Percentiles rank a stretch among this genome's conserved stretches.
Conservation (phyloP, 2,888 invertebrate species). For the Callyntrura guangdongensis region DNA sequence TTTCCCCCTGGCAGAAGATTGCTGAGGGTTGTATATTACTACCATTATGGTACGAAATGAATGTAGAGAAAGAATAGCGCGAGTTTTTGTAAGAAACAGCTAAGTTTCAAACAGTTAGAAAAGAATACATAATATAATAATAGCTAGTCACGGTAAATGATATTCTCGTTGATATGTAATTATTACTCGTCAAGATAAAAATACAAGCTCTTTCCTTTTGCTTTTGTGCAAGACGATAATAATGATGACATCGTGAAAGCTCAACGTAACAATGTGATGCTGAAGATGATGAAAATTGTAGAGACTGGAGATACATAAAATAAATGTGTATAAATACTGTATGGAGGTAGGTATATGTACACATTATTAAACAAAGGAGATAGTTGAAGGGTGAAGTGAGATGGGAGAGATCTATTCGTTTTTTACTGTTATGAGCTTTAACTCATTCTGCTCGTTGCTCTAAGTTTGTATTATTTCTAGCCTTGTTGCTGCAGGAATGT, state of each 20-base stretch:
- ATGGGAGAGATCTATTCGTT: neutral
- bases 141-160: conserved; percentile 35
- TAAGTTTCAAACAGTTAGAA: conserved; percentile 10
- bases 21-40: neutral
- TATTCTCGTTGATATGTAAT: conserved; percentile 53
- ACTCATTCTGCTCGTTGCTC: neutral
- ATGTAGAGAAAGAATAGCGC: neutral
- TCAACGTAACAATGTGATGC: neutral
- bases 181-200: conserved; percentile 55
- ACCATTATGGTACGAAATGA: neutral
- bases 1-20: conserved; percentile 9
- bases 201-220: neutral
- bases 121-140: conserved; percentile 16
- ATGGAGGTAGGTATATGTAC: too few relatives aligned
- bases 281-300: conserved; percentile 40
- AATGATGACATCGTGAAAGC: conserved; percentile 40
- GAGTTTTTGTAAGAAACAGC: neutral
- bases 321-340: neutral
- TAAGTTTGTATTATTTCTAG: conserved; percentile 9
- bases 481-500: neutral
- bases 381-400: neutral
- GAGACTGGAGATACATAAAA: neutral
- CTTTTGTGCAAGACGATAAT: conserved; percentile 49
- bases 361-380: neutral
- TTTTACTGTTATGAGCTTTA: neutral